Conservation (phyloP, 2,888 invertebrate species). For the Ptilodon capucinus region DNA sequence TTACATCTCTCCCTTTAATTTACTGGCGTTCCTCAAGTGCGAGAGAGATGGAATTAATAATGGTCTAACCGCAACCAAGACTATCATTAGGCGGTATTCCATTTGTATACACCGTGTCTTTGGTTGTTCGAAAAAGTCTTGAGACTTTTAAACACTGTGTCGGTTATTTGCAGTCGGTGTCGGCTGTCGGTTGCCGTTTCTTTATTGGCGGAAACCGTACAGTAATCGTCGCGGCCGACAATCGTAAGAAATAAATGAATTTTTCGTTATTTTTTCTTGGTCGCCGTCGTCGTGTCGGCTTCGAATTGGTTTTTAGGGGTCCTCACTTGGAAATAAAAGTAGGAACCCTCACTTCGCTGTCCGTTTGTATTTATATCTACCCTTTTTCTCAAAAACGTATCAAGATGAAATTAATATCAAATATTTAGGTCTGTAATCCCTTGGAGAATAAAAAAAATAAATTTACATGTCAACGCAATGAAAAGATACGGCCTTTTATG, state of each 20-base stretch:
- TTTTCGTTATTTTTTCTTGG: slow-evolving; percentile 50
- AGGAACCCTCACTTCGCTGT: no score
- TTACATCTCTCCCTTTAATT: slow-evolving; percentile 69
- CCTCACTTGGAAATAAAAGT: no score
- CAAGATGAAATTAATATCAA: no score
- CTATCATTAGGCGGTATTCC: slow-evolving; percentile 74
- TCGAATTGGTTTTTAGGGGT: slow-evolving; percentile 65
- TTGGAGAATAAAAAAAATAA: no score
- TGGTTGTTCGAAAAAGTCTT: slow-evolving; percentile 15
- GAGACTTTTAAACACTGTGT: slow-evolving; percentile 11
- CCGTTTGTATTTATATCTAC: no score
- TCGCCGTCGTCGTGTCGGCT: slow-evolving; percentile 22
- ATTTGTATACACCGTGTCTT: slow-evolving; percentile 49
- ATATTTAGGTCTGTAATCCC: no score
- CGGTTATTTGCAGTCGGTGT: slow-evolving; percentile 12
- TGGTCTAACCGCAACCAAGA: slow-evolving; percentile 70
- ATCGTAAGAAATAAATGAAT: slow-evolving; percentile 75
- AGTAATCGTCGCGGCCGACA: slow-evolving; percentile 65
- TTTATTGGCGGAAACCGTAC: slow-evolving; percentile 61
- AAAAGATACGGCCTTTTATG: no score
- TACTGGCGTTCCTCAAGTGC: slow-evolving; percentile 47
- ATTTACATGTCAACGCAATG: no score
- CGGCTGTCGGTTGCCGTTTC: slow-evolving; percentile 11
- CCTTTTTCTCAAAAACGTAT: no score
- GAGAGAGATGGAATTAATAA: slow-evolving; percentile 74